phyloP scores from a whole-genome alignment of 2,888 invertebrate species.

The Xiphydria camelus region DNA sequence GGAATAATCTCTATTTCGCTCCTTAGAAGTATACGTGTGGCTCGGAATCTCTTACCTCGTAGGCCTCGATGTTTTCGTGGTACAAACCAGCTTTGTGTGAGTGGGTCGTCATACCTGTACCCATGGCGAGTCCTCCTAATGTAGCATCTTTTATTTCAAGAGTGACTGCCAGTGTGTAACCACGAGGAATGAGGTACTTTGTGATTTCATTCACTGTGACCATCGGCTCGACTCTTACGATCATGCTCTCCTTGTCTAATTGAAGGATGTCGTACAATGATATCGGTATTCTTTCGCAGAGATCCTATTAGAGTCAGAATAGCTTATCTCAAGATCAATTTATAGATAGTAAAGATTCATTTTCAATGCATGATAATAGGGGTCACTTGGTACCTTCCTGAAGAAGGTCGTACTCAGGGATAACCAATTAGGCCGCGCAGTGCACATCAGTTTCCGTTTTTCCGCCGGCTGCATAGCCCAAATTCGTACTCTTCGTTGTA shows the following conservation, averaged over 20 bases:
- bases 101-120: constrained; percentile 75
- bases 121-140: constrained; percentile 70
- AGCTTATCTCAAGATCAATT: neutral
- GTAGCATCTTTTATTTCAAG: constrained; percentile 73
- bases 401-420: constrained; percentile 71
- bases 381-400: constrained; percentile 62
- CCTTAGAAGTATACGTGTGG: no score
- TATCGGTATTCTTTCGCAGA: constrained; percentile 67
- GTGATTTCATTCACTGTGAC: constrained; percentile 70
- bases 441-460: constrained; percentile 65
- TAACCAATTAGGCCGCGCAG: constrained; percentile 71
- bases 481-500: constrained; percentile 61
- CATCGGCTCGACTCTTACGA: constrained; percentile 69
- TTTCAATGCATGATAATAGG: no score
- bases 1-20: no score
- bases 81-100: constrained; percentile 73
- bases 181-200: constrained; percentile 65
- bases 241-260: constrained; percentile 63
- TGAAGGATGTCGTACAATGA: constrained; percentile 67
- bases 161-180: constrained; percentile 70
- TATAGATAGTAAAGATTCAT: no score
- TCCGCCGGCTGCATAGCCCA: constrained; percentile 61
- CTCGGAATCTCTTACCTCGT: constrained; percentile 63
- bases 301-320: constrained; percentile 34
- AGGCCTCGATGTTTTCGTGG: constrained; percentile 68